Evolutionary conservation across 2,888 invertebrate genomes (phyloP), one percentile per base, ranked within the genome.

Genomic region (Asteroscopus sphinx): DNA sequence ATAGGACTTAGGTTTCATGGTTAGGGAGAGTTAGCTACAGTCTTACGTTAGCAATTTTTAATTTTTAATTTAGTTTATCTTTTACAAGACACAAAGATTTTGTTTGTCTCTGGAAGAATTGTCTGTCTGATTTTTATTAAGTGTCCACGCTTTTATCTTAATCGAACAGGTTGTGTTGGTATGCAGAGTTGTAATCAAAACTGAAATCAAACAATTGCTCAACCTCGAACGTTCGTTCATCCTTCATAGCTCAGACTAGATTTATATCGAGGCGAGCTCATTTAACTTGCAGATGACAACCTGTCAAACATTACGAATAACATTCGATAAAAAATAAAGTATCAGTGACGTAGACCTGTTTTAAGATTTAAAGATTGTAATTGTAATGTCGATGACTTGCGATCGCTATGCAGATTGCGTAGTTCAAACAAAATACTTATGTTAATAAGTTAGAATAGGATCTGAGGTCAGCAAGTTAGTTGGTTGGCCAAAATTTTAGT

Each of bases 201-300:
- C 47, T 53, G 35, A 47, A 61, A 64, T 51, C 45, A 54, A 53
- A 53, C 32, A 13, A 37, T 13, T 17, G 26, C 11, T n/a, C 30
- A 35, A 39, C 68, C 68, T 68, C 53, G 45, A 53, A 42, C 37
- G 52, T 58, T n/a, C 51, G 48, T 52, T 58, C 49, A 63, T 70
- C 69, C 54, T 68, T 57, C 69, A 45, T 41, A 68, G 62, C 33
- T 28, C 37, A 62, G 49, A 25, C 41, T 13, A n/a, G 69, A 69
- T 73, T 15, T 9, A 13, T 73, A 73, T 68, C 69, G 42, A 57
- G 13, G 53, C 52, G 6, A 55, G 63, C 51, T 59, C 48, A 73
- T 70, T 68, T 68, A 26, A 68, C 58, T 73, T 73, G 68, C 35
- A 73, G 69, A 70, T 68, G 69, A 64, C 36, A 26, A 35, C 37